A percentile compares a stretch with the other conserved stretches of the same genome.
Evolutionary conservation across 1,140 invertebrate genomes (phyloP).

Genomic region (Phenacoccus solenopsis): DNA sequence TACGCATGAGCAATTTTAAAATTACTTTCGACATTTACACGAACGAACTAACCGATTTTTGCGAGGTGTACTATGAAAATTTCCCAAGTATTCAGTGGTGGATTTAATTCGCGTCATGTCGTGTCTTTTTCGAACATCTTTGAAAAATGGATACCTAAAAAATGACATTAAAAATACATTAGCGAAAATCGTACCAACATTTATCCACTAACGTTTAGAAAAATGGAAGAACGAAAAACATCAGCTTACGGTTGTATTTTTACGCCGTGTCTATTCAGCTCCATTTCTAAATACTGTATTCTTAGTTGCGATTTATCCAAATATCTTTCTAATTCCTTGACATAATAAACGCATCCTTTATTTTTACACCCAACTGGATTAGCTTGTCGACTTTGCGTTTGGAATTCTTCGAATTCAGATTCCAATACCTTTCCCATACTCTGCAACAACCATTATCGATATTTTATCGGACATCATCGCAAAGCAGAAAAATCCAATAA

Average conservation of each 20-base stretch:
- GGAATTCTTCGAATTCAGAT: conserved; percentile 6
- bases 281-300: conserved; percentile 5
- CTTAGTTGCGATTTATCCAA: neutral
- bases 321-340: conserved; percentile 6
- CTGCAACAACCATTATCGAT: neutral
- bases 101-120: conserved; percentile 10
- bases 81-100: conserved; percentile 2
- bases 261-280: neutral
- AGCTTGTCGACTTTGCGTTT: conserved; percentile 5
- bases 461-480: neutral
- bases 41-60: neutral
- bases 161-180: neutral
- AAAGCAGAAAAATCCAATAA: neutral
- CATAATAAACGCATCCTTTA: neutral
- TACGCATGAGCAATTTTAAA: too few relatives aligned
- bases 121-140: neutral
- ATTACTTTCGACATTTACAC: too few relatives aligned
- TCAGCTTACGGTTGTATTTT: conserved; percentile 11
- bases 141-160: conserved; percentile 5
- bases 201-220: too few relatives aligned
- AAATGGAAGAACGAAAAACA: neutral
- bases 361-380: conserved; percentile 1
- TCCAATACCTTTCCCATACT: conserved; percentile 1
- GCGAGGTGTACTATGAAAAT: neutral
- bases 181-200: too few relatives aligned